phyloP scores from a whole-genome alignment of 2,113 vertebrate genomes.

The Ceuthmochares aereus region DNA sequence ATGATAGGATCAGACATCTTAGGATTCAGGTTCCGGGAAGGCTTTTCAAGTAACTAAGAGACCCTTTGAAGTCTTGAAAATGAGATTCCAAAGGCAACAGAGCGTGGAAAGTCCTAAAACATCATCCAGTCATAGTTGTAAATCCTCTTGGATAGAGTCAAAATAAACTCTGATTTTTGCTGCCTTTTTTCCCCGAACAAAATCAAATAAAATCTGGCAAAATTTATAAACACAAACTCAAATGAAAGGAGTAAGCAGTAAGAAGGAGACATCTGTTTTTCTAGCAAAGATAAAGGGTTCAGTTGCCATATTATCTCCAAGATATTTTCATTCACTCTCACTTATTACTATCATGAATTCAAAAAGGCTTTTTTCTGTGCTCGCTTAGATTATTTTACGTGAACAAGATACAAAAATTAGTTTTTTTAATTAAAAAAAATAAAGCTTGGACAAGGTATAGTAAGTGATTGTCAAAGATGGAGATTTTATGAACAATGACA shows the following conservation, averaged over 20 bases:
- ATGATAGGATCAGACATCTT: constrained; percentile 65
- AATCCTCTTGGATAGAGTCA: constrained; percentile 36
- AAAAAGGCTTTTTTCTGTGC: neutral
- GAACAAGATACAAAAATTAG: neutral
- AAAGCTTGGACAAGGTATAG: neutral
- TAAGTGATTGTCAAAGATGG: neutral
- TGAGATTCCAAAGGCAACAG: constrained; percentile 66
- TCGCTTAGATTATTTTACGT: neutral
- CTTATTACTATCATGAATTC: neutral
- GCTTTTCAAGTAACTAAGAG: constrained; percentile 50
- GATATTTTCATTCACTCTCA: neutral
- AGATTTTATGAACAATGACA: neutral
- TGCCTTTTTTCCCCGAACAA: neutral
- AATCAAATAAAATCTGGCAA: neutral
- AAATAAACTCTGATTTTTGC: constrained; percentile 2
- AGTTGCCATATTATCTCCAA: neutral
- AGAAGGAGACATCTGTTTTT: neutral
- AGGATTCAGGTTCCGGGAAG: constrained; percentile 54
- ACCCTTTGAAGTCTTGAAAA: constrained; percentile 66
- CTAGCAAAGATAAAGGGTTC: neutral
- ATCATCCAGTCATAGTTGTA: constrained; percentile 31
- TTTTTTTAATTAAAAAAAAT: neutral
- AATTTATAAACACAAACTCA: neutral
- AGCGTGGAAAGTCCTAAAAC: constrained; percentile 62
- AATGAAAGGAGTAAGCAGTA: neutral